Percentiles rank a stretch among this genome's conserved stretches.
These are phyloP conservation scores for Mionectes olivaceus DNA, from an alignment of 2,797 vertebrate genomes.

Conservation along the genomic window DNA sequence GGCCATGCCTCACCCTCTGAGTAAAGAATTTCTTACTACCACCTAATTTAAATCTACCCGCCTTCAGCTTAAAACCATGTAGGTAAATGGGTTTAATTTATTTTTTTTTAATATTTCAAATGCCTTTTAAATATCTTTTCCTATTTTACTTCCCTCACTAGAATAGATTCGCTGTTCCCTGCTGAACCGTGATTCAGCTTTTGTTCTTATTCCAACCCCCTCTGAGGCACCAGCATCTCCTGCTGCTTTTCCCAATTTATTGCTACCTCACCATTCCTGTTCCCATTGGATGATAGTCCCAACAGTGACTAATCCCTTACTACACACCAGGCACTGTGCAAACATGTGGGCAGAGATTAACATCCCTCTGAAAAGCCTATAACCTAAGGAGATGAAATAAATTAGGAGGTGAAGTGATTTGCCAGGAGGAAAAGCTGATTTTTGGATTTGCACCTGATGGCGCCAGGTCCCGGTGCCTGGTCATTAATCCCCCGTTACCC, in stretches of 20 bases:
- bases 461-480: not conserved
- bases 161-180: not conserved
- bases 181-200: not conserved
- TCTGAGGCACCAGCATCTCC: not conserved
- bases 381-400: not conserved
- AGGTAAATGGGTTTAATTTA: not conserved
- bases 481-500: not conserved
- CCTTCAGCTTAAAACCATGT: not conserved
- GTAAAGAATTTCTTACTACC: not conserved
- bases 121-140: not conserved
- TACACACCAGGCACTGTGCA: not conserved
- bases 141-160: not conserved
- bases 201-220: not conserved
- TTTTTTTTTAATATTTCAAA: not conserved
- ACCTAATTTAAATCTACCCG: not conserved
- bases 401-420: conserved; percentile 3
- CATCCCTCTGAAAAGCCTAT: not conserved
- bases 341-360: not conserved
- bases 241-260: not conserved
- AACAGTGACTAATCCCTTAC: not conserved
- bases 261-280: not conserved
- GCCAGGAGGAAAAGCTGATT: conserved; percentile 31
- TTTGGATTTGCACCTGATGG: conserved; percentile 4
- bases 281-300: not conserved
- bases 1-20: not conserved